Conservation (phyloP, 2,113 vertebrate genomes). For the Heteronetta atricapilla region DNA sequence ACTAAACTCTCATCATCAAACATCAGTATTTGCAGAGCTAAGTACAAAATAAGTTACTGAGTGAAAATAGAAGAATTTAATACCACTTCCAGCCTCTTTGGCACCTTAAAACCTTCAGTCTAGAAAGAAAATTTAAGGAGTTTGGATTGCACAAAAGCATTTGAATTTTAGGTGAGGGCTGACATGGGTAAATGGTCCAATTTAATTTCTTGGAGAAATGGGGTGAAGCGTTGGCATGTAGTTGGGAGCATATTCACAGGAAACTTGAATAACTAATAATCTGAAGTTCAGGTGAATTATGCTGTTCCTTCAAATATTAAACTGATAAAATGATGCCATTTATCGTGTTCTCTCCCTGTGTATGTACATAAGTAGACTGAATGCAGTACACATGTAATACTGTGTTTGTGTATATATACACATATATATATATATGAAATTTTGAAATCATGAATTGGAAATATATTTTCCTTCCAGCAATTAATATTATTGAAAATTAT, state of each 20-base stretch:
- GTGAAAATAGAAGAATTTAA: background rate
- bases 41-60: background rate
- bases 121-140: background rate
- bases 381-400: background rate
- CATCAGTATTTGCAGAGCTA: background rate
- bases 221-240: background rate
- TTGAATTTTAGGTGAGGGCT: background rate
- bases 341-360: background rate
- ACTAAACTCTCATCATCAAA: background rate
- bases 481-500: background rate
- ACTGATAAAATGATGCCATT: background rate
- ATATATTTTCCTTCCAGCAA: background rate
- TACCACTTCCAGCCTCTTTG: background rate
- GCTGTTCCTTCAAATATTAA: background rate
- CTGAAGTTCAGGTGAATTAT: background rate
- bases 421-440: background rate
- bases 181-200: fast-evolving
- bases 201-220: background rate
- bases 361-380: background rate
- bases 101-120: background rate
- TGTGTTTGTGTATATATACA: background rate
- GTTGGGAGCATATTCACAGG: background rate
- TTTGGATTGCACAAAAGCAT: background rate
- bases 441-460: background rate
- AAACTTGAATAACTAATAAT: background rate